Percentiles rank a stretch among this genome's conserved stretches.
Conservation (phyloP, 1,140 invertebrate genomes). For the Philaenus spumarius region DNA sequence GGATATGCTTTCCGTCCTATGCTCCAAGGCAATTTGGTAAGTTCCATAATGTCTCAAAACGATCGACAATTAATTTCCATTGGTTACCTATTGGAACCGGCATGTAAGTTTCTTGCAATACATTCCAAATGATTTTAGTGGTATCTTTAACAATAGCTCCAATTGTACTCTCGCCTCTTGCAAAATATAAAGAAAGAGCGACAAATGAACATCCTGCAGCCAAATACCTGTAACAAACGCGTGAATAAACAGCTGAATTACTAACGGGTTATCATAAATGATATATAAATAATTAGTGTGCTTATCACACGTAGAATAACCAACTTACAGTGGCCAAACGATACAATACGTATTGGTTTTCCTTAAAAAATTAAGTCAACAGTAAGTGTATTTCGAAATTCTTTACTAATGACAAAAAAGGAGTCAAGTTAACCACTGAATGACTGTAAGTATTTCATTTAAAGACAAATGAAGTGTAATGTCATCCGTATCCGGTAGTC, state of each 20-base stretch:
- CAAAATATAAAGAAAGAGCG: too few relatives aligned
- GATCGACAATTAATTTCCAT: slow-evolving; percentile 29
- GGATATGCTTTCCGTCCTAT: slow-evolving; percentile 46
- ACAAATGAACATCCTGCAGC: neutral
- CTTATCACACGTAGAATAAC: too few relatives aligned
- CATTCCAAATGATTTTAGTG: slow-evolving; percentile 16
- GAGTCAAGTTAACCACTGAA: too few relatives aligned
- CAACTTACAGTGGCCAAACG: too few relatives aligned
- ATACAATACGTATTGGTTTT: too few relatives aligned
- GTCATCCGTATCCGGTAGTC: too few relatives aligned
- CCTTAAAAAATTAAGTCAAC: too few relatives aligned
- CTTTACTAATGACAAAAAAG: too few relatives aligned
- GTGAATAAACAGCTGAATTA: neutral
- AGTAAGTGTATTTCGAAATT: too few relatives aligned
- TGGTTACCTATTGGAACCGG: slow-evolving; percentile 18
- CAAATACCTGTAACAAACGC: neutral
- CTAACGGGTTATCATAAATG: neutral
- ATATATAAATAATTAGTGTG: neutral
- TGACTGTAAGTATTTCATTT: too few relatives aligned
- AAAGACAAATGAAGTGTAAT: too few relatives aligned
- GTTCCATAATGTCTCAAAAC: slow-evolving; percentile 28
- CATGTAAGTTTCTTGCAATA: slow-evolving; percentile 15
- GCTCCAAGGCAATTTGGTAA: slow-evolving; percentile 39
- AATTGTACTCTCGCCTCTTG: slow-evolving; percentile 11
- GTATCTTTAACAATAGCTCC: slow-evolving; percentile 11